A percentile compares a stretch with the other conserved stretches of the same genome.
Evolutionary conservation across 2,113 vertebrate species (phyloP).

Genomic region (Numenius arquata): DNA sequence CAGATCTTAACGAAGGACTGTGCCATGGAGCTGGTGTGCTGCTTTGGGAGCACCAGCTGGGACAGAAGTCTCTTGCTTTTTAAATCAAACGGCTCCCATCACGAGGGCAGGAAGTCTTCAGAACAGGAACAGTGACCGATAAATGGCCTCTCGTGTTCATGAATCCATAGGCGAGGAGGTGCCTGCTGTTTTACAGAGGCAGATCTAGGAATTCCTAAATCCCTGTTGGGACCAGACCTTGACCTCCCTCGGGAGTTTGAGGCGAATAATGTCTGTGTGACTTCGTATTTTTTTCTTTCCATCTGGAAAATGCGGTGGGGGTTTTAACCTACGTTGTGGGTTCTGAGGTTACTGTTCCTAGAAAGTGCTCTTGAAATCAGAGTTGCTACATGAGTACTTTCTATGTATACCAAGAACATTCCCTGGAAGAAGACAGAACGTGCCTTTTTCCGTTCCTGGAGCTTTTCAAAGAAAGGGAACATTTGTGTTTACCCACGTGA

Average conservation of each 20-base stretch:
- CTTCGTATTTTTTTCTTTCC: not conserved
- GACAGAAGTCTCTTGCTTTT: conserved; percentile 88
- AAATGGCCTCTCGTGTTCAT: fast-evolving
- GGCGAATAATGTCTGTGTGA: not conserved
- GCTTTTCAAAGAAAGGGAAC: not conserved
- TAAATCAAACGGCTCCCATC: not conserved
- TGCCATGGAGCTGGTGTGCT: conserved; percentile 81
- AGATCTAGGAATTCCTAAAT: not conserved
- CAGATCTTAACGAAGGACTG: conserved; percentile 81
- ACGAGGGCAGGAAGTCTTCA: fast-evolving
- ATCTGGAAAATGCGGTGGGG: fast-evolving
- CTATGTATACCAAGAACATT: not conserved
- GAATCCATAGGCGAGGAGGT: not conserved
- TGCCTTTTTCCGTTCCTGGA: not conserved
- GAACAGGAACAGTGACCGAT: not conserved
- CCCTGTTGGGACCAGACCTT: fast-evolving
- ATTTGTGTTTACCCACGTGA: fast-evolving
- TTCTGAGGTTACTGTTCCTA: not conserved
- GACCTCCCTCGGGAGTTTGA: not conserved
- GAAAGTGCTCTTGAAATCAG: not conserved
- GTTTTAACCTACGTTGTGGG: not conserved
- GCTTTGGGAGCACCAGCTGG: conserved; percentile 89
- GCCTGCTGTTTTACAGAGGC: not conserved
- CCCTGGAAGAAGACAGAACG: not conserved
- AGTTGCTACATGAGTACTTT: not conserved